Evolutionary conservation across 2,113 vertebrate species (phyloP), one percentile per base, ranked within the genome.

Genomic region (Taurulus bubalis): DNA sequence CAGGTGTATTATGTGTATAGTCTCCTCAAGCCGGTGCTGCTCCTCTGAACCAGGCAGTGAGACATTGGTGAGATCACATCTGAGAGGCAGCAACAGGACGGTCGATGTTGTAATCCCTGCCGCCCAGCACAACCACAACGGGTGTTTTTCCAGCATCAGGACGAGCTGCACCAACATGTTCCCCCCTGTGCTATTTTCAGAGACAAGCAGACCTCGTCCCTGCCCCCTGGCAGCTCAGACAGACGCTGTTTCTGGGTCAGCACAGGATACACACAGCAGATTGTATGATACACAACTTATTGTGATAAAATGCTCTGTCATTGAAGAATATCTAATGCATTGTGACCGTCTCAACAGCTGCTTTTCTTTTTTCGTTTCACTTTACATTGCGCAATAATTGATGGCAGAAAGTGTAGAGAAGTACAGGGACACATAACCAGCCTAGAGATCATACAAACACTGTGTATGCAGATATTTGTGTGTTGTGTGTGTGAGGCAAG

Each of bases 151-250:
- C 56, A 77, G 73, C 49, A 56, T 58, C 62, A 18, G 30, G 32
- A 36, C 72, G 24, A 28, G 30, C 40, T 14, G 1, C 70, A 73
- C 89, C 85, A 88, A 90, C 80, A 55, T 81, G 82, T 89, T 89
- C 78, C 83, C 70, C 68, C 24, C 42, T 60, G 86, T 49, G 79
- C 92, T 94, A 93, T 93, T 94, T 93, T 91, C 75, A 89, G 91
- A 85, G 79, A 69, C n/a, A 6, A 77, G 77, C 73, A 75, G 80
- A 45, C 51, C 56, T 66, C 8, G 4, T 45, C 74, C 62, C 82
- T 58, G 75, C 65, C 59, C 77, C 40, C 58, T 53, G 32, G 8
- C 10, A 85, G 60, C 34, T 40, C 59, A 75, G 62, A n/a, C 58
- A 58, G 72, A 1, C 62, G 62, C 24, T 65, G 63, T 20, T 49